A percentile compares a stretch with the other conserved stretches of the same genome.
Conservation (phyloP, 1,140 invertebrate species). For the Formica exsecta region DNA sequence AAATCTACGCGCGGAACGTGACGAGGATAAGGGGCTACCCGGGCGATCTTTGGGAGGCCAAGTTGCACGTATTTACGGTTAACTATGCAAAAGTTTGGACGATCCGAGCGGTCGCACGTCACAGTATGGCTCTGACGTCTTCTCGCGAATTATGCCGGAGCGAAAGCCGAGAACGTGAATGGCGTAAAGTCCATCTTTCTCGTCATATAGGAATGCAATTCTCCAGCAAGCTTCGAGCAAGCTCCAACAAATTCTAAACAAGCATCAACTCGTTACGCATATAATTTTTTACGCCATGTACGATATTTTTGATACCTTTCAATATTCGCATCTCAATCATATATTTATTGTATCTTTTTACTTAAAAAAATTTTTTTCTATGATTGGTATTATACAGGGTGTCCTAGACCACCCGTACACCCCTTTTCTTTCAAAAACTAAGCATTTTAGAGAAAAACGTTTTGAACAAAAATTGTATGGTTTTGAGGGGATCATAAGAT, state of each 20-base stretch:
- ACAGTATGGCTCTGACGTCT: slow-evolving; percentile 3
- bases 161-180: slow-evolving; percentile 44
- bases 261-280: not conserved
- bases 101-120: slow-evolving; percentile 22
- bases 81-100: slow-evolving; percentile 46
- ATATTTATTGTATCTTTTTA: not conserved
- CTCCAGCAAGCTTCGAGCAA: not conserved
- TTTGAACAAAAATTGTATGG: too few relatives aligned
- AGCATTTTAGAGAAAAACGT: too few relatives aligned
- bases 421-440: too few relatives aligned
- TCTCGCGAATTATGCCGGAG: slow-evolving; percentile 18
- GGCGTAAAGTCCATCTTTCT: slow-evolving; percentile 18
- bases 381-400: too few relatives aligned
- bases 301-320: not conserved
- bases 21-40: slow-evolving; percentile 50
- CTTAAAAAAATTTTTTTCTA: not conserved
- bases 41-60: slow-evolving; percentile 20
- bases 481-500: too few relatives aligned
- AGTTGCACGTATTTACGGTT: slow-evolving; percentile 49
- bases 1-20: slow-evolving; percentile 69
- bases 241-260: not conserved
- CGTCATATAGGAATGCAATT: not conserved
- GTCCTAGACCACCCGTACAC: too few relatives aligned
- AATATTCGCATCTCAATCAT: not conserved
- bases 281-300: not conserved